Base-by-base conservation (phyloP, 1,140 invertebrate species). In the Ephestia elutella region DNA sequence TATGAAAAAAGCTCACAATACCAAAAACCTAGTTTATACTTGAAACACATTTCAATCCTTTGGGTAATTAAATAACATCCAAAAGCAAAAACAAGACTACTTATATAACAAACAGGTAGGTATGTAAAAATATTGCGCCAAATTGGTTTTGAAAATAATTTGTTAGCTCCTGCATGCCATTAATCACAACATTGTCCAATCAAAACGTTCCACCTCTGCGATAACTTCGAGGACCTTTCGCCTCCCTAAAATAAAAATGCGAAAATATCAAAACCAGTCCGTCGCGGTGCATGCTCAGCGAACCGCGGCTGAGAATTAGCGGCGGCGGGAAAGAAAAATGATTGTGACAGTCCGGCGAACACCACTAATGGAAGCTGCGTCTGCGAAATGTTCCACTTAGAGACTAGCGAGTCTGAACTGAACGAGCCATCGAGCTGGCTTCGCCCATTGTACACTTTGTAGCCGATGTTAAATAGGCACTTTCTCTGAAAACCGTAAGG, bases 341-440 rank as follows among this genome's bases (percentile, higher is more conserved):
- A 88, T 86, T 88, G 86, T 86, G 86, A 88, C 85, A 88, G 85
- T 86, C 83, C 85, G 83, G 78, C 82, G 83, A 80, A 44, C 83
- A 81, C 69, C 78, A 72, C 82, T 87, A 87, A 87, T 87, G 85
- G 85, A 87, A 79, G 82, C 85, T 81, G 78, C 83, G 80, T 82
- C 83, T 82, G 82, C 83, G 82, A 86, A 86, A 85, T 80, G 76
- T 75, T 73, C 78, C 82, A 84, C 78, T 86, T 85, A 85, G 74
- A 53, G 74, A n/a, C 50, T 25, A 53, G 50, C 19, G 50, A 53
- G 20, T 53, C 50, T 44, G 38, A 44, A 15, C 38, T 17, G 38
- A 44, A 44, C 38, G 38, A 44, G 38, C 13, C 38, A 44, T 15
- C 38, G 38, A 44, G 38, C 15, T 44, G 15, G 38, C 8, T 25